A percentile compares a stretch with the other conserved stretches of the same genome.
Evolutionary conservation across 1,140 invertebrate genomes (phyloP).

Genomic region (Hylaeus volcanicus): DNA sequence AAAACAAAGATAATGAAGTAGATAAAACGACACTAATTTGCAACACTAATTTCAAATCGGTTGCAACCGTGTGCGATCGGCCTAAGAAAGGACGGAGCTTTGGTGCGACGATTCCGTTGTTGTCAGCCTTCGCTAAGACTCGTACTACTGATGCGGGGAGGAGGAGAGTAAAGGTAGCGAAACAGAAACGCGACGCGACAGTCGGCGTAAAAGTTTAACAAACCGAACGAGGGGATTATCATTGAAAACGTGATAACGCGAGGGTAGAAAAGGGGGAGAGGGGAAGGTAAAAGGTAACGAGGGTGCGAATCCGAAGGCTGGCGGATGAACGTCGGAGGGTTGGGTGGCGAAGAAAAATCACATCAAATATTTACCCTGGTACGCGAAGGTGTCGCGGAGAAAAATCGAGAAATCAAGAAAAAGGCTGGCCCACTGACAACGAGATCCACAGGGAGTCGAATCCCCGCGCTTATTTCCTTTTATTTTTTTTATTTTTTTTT

Average conservation of each 20-base stretch:
- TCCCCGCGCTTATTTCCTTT: neutral
- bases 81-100: too few species aligned
- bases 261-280: neutral
- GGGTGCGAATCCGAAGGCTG: constrained; percentile 38
- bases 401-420: constrained; percentile 61
- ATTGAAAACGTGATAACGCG: constrained; percentile 54
- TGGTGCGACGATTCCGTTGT: too few species aligned
- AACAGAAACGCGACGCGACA: neutral
- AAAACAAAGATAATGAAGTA: too few species aligned
- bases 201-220: constrained; percentile 13
- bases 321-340: constrained; percentile 30
- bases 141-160: too few species aligned
- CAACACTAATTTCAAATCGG: too few species aligned
- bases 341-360: constrained; percentile 57
- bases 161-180: neutral
- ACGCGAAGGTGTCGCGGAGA: constrained; percentile 45
- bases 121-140: too few species aligned
- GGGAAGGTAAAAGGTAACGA: constrained; percentile 15
- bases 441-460: constrained; percentile 40
- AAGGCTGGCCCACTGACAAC: constrained; percentile 48
- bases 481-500: neutral
- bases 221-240: constrained; percentile 30
- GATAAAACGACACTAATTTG: too few species aligned
- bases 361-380: constrained; percentile 61
- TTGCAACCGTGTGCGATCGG: too few species aligned